phyloP scores from a whole-genome alignment of 2,888 invertebrate species.

The Drosophila paucipuncta region DNA sequence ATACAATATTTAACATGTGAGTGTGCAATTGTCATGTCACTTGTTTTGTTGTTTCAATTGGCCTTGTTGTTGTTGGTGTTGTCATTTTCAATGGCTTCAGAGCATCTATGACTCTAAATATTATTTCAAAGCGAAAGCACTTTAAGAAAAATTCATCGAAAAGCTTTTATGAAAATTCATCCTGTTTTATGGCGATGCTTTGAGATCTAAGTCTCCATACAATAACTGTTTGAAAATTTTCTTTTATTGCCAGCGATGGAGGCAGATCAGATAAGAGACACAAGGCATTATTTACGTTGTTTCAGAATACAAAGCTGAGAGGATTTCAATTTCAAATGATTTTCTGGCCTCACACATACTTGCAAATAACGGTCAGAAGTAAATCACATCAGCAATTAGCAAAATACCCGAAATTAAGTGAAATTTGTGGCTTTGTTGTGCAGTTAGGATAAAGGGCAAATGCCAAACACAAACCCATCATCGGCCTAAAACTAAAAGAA shows the following conservation, averaged over 20 bases:
- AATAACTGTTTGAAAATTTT: constrained; percentile 34
- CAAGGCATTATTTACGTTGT: not conserved
- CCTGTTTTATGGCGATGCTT: not conserved
- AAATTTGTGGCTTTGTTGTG: constrained; percentile 54
- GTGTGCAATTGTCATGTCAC: constrained; percentile 26
- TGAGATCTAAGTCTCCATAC: not conserved
- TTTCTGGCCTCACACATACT: not conserved
- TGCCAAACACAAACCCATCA: constrained; percentile 20
- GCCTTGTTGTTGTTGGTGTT: constrained; percentile 27
- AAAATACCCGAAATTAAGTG: constrained; percentile 52
- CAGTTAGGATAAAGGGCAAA: constrained; percentile 33
- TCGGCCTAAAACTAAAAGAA: not conserved
- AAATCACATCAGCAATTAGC: constrained; percentile 54
- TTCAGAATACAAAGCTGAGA: not conserved
- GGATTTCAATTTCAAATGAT: constrained; percentile 26
- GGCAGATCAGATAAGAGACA: constrained; percentile 1
- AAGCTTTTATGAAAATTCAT: constrained; percentile 28
- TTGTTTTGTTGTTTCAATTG: constrained; percentile 21
- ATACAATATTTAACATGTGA: constrained; percentile 40
- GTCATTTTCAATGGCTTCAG: constrained; percentile 16
- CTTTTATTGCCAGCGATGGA: constrained; percentile 18
- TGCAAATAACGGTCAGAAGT: constrained; percentile 13
- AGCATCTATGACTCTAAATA: constrained; percentile 8
- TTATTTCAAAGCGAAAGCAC: constrained; percentile 13
- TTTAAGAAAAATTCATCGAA: constrained; percentile 29